Percentiles rank a stretch among this genome's conserved stretches.
phyloP scores from a whole-genome alignment of 2,113 vertebrate genomes.

The Amia ocellicauda region DNA sequence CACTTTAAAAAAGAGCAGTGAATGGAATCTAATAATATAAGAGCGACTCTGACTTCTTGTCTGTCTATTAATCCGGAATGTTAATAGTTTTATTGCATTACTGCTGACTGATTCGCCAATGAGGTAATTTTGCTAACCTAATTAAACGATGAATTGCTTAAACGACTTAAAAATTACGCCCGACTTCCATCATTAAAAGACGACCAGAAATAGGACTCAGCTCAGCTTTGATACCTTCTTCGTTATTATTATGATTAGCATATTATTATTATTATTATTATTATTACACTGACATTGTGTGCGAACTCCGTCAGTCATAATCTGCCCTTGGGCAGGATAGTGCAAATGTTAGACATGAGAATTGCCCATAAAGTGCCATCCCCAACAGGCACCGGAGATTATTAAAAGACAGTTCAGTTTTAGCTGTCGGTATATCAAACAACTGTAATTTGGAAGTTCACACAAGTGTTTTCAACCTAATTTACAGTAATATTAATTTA shows the following conservation, averaged over 20 bases:
- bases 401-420: too few relatives aligned
- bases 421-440: too few relatives aligned
- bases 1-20: constrained; percentile 34
- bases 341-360: too few relatives aligned
- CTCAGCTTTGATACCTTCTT: constrained; percentile 59
- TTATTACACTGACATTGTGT: constrained; percentile 46
- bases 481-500: too few relatives aligned
- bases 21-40: constrained; percentile 46
- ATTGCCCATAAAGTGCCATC: too few relatives aligned
- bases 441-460: too few relatives aligned
- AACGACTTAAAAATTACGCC: constrained; percentile 72
- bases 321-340: constrained; percentile 55
- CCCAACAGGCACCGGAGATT: too few relatives aligned
- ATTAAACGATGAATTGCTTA: constrained; percentile 76
- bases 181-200: constrained; percentile 67
- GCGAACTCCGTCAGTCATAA: constrained; percentile 52
- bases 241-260: too few relatives aligned
- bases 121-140: constrained; percentile 74
- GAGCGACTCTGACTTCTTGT: constrained; percentile 29
- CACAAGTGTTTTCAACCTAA: too few relatives aligned
- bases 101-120: constrained; percentile 37
- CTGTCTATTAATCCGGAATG: constrained; percentile 43
- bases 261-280: too few relatives aligned
- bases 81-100: constrained; percentile 57
- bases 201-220: constrained; percentile 58